A percentile compares a stretch with the other conserved stretches of the same genome.
These are phyloP conservation scores for Epizoanthus stellaris DNA, from an alignment of 92 coral and sea anemone species.

Conservation along the genomic window DNA sequence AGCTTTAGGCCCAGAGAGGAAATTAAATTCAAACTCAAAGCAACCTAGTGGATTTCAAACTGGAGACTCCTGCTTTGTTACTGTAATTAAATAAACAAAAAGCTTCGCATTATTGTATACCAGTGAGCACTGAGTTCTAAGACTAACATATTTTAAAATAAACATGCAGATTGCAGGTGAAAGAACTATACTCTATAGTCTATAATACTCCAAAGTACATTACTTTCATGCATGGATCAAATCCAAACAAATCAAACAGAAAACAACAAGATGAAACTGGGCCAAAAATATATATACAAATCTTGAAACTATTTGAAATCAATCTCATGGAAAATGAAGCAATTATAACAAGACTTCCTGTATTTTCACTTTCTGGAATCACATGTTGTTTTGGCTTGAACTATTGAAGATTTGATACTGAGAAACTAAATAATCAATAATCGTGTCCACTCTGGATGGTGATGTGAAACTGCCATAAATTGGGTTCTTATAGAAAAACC, in stretches of 20 bases:
- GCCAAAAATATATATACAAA: background rate
- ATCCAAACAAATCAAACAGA: background rate
- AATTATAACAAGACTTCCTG: background rate
- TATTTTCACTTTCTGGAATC: background rate
- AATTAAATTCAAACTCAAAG: constrained; percentile 1
- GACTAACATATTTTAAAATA: no score
- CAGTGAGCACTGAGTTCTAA: background rate
- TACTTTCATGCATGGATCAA: background rate
- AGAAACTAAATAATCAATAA: background rate
- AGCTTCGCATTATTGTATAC: background rate
- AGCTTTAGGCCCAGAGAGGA: background rate
- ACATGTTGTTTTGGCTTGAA: background rate
- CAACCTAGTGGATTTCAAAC: background rate
- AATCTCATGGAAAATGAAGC: background rate
- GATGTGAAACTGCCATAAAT: background rate
- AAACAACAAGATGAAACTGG: background rate
- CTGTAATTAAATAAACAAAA: background rate
- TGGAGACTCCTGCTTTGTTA: background rate
- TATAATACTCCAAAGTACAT: no score
- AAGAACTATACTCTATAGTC: no score
- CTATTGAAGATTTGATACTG: background rate
- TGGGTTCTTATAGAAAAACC: background rate
- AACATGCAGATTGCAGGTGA: no score
- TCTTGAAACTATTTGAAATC: background rate
- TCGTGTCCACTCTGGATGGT: no score